phyloP scores from a whole-genome alignment of 2,113 vertebrate genomes.

The Prunella himalayana region DNA sequence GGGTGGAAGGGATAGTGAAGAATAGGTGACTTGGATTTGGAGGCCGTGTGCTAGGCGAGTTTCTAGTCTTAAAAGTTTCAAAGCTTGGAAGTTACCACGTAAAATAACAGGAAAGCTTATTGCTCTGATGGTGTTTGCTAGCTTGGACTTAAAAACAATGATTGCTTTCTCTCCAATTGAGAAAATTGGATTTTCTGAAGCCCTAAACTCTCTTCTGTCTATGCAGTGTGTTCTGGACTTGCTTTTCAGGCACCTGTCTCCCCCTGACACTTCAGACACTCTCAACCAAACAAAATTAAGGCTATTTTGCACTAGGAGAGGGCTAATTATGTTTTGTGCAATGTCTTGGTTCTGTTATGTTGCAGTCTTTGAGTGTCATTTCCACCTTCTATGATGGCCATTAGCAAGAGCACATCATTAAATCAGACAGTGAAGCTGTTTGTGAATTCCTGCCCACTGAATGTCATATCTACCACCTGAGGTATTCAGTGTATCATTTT shows the following conservation, averaged over 20 bases:
- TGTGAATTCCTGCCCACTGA: neutral
- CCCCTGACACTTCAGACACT: neutral
- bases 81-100: neutral
- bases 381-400: accelerated
- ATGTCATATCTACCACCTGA: neutral
- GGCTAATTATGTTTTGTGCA: neutral
- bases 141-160: neutral
- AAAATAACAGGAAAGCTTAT: accelerated
- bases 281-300: neutral
- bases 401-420: neutral
- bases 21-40: neutral
- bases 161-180: neutral
- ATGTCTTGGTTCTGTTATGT: neutral
- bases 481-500: accelerated
- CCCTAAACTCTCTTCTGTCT: neutral
- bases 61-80: neutral
- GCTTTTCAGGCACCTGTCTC: neutral
- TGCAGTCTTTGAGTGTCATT: neutral
- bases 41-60: too few relatives aligned
- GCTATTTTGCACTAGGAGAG: neutral
- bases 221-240: neutral
- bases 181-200: neutral
- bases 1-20: too few relatives aligned
- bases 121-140: accelerated
- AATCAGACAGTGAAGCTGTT: neutral